Evolutionary conservation across 30 jellyfish, hydroid and myxozoan species (phyloP).

Genomic region (Chironex yamaguchii): DNA sequence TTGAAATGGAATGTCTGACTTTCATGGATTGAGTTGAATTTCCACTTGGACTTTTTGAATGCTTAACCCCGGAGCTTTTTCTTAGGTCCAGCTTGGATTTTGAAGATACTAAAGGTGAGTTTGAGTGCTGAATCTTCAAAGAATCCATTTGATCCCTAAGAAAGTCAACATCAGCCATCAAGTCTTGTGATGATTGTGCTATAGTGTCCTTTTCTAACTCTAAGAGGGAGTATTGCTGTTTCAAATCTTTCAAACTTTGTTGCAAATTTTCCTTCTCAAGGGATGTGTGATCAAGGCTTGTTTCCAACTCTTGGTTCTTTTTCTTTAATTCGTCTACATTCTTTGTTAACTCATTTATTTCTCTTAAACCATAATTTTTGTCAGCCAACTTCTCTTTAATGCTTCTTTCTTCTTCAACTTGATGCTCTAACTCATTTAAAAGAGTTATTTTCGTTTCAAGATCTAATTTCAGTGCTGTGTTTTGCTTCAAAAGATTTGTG

Average conservation of each 20-base stretch:
- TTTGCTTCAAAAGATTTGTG: no score
- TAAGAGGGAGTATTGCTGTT: not conserved
- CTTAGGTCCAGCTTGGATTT: no score
- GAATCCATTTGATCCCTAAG: not conserved
- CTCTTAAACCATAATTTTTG: not conserved
- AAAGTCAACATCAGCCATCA: not conserved
- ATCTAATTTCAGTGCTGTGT: no score
- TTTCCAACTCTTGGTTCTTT: not conserved
- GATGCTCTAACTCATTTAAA: not conserved
- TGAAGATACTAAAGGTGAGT: no score
- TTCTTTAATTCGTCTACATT: not conserved
- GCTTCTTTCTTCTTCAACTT: not conserved
- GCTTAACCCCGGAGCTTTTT: no score
- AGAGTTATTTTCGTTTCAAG: not conserved
- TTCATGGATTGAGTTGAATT: no score
- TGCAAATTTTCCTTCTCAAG: not conserved
- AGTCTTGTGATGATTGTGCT: not conserved
- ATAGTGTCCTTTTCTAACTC: not conserved
- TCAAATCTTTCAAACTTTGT: not conserved
- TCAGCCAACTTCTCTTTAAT: not conserved
- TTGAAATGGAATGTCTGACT: no score
- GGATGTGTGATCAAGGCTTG: not conserved
- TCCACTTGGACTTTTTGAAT: no score
- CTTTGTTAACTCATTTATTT: no score
- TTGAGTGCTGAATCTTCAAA: not conserved